Evolutionary conservation across 2,888 invertebrate species (phyloP).

Genomic region (Meiosimyza platycephala): DNA sequence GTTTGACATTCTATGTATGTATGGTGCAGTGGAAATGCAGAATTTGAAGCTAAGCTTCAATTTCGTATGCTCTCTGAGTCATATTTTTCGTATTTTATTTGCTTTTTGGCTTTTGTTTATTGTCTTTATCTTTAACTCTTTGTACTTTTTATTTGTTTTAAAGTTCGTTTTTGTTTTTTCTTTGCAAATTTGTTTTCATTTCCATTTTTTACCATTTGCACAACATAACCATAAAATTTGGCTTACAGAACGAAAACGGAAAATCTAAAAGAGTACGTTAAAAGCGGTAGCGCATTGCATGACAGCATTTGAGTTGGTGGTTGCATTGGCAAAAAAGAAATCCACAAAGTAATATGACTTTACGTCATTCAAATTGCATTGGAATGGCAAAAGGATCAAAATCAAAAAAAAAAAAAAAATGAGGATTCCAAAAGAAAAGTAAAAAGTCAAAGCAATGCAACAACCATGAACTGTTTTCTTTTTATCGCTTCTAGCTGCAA

Average conservation of each 20-base stretch:
- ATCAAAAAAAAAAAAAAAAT: no score
- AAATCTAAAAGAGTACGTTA: not conserved
- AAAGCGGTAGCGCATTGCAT: no score
- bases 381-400: not conserved
- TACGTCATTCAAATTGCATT: not conserved
- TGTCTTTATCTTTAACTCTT: no score
- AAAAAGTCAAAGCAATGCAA: no score
- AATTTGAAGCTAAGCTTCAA: slow-evolving; percentile 5
- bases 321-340: not conserved
- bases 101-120: not conserved
- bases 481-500: no score
- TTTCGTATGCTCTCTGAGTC: slow-evolving; percentile 16
- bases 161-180: not conserved
- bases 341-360: not conserved
- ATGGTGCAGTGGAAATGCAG: not conserved
- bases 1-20: not conserved
- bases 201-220: not conserved
- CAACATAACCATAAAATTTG: slow-evolving; percentile 6
- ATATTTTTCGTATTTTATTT: slow-evolving; percentile 1
- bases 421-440: no score
- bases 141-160: not conserved
- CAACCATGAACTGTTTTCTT: no score
- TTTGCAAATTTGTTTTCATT: slow-evolving; percentile 1
- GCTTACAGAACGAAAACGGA: slow-evolving; percentile 29
- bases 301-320: no score